Evolutionary conservation across 2,888 invertebrate genomes (phyloP).

Genomic region (Girardia tigrina): DNA sequence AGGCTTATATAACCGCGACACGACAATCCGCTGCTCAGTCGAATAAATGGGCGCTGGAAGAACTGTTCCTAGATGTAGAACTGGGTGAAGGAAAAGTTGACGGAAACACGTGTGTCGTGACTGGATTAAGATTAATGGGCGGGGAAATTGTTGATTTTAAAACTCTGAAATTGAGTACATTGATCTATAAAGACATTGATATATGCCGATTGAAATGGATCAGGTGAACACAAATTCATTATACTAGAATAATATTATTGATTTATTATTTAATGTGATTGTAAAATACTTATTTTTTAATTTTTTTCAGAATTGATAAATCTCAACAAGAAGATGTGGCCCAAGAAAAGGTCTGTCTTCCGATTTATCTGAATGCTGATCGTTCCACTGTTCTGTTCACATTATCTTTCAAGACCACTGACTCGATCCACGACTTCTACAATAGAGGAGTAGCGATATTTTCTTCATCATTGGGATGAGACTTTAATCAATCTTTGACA

Average conservation of each 20-base stretch:
- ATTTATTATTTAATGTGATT: no score
- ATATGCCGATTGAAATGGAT: conserved; percentile 5
- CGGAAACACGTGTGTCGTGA: conserved; percentile 53
- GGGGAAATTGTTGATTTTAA: conserved; percentile 74
- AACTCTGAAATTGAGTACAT: conserved; percentile 64
- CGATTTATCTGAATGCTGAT: conserved; percentile 90
- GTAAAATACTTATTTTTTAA: no score
- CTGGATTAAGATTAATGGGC: conserved; percentile 83
- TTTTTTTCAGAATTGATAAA: conserved; percentile 3
- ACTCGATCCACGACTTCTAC: conserved; percentile 85
- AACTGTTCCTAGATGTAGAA: conserved; percentile 62
- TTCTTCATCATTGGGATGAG: conserved; percentile 59
- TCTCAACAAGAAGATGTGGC: neutral
- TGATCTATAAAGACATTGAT: conserved; percentile 15
- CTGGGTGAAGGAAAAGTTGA: conserved; percentile 28
- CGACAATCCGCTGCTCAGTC: conserved; percentile 78
- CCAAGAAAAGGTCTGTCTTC: conserved; percentile 62
- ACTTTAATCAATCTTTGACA: no score
- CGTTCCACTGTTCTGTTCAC: conserved; percentile 85
- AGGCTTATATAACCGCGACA: conserved; percentile 96
- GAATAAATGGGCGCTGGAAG: conserved; percentile 76
- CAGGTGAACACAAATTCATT: no score
- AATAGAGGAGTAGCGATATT: conserved; percentile 91
- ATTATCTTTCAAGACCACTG: conserved; percentile 75
- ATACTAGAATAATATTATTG: no score